Evolutionary conservation across 2,113 vertebrate genomes (phyloP).

Genomic region (Pedionomus torquatus): DNA sequence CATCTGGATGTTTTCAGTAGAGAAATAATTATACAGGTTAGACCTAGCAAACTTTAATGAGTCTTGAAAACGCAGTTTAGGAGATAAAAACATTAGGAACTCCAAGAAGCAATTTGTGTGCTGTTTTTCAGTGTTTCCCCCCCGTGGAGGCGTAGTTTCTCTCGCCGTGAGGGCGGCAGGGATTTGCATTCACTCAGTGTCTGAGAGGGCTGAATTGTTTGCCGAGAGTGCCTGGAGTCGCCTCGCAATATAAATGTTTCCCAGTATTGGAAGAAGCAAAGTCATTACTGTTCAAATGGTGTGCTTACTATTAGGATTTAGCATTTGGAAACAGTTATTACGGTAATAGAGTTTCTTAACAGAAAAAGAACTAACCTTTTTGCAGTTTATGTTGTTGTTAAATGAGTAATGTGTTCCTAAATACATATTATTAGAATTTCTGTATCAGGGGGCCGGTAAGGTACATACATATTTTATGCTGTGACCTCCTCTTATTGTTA

Average conservation of each 20-base stretch:
- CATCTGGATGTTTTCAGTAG: neutral
- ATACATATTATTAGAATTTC: neutral
- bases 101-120: neutral
- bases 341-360: neutral
- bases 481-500: neutral
- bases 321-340: neutral
- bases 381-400: neutral
- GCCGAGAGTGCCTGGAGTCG: neutral
- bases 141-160: neutral
- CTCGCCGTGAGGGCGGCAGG: rapidly evolving
- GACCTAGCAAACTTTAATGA: neutral
- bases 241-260: neutral
- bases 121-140: neutral
- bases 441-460: neutral
- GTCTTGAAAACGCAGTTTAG: neutral
- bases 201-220: neutral
- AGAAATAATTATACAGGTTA: neutral
- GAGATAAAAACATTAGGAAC: neutral
- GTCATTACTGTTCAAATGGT: neutral
- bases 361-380: neutral
- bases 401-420: neutral
- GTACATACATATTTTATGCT: neutral
- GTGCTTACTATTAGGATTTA: neutral
- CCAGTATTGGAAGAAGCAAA: neutral
- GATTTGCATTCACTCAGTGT: neutral